Conservation (phyloP, 2,888 invertebrate species). For the Chironomus tentans region DNA sequence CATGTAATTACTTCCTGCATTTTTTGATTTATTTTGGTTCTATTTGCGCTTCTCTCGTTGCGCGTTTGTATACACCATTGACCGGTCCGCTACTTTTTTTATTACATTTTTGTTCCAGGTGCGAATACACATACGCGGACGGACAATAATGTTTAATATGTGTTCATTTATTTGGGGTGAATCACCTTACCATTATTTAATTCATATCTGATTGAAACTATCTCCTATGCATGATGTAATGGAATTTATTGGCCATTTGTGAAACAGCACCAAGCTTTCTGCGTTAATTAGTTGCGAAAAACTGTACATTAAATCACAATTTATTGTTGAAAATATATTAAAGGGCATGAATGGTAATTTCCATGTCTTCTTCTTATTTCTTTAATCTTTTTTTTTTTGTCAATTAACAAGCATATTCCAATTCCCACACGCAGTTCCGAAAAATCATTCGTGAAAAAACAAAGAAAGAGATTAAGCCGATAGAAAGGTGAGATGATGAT, state of each 20-base stretch:
- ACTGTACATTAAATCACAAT: background rate
- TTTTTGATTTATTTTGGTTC: conserved; percentile 7
- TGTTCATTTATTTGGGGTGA: background rate
- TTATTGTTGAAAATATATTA: background rate
- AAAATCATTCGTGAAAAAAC: too few relatives aligned
- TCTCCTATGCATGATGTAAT: background rate
- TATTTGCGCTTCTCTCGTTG: background rate
- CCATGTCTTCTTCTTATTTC: background rate
- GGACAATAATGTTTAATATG: too few relatives aligned
- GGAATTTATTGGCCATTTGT: background rate
- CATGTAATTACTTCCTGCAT: conserved; percentile 26
- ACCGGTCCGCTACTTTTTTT: conserved; percentile 9
- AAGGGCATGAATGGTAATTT: background rate
- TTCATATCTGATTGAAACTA: too few relatives aligned
- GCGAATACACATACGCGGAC: background rate
- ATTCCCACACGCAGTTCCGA: background rate
- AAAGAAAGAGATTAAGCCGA: background rate
- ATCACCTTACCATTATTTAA: background rate
- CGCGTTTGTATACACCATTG: background rate
- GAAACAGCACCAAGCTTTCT: background rate
- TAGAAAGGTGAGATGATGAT: background rate
- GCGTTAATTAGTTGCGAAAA: background rate
- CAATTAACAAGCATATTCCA: conserved; percentile 3
- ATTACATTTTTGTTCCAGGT: background rate
- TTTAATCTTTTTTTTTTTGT: background rate